These are phyloP conservation scores for Ispidina lecontei DNA, from an alignment of 2,797 vertebrate species.

Conservation along the genomic window DNA sequence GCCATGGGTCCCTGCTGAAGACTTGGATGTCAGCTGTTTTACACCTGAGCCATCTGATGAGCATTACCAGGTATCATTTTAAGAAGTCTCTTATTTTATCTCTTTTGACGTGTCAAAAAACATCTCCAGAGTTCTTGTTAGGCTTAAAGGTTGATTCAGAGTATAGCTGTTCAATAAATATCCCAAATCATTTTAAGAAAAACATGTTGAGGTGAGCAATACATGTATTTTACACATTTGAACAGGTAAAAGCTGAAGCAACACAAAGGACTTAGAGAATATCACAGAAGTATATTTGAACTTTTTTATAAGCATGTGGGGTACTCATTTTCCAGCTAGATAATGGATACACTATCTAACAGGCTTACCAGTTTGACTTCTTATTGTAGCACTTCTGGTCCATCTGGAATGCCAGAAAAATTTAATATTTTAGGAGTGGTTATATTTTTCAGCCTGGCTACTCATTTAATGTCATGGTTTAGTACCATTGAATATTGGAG, in stretches of 20 bases:
- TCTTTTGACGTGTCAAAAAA: background rate
- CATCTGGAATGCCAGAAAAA: background rate
- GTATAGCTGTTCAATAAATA: background rate
- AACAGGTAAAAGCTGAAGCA: background rate
- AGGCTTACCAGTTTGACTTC: background rate
- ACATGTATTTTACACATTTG: background rate
- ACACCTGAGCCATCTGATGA: slow-evolving; percentile 83
- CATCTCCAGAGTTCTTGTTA: background rate
- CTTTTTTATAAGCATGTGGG: background rate
- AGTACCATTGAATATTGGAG: background rate
- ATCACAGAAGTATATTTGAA: background rate
- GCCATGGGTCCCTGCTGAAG: slow-evolving; percentile 84
- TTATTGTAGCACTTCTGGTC: background rate
- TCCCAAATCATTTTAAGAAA: background rate
- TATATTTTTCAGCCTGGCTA: background rate
- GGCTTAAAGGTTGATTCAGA: background rate
- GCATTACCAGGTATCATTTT: slow-evolving; percentile 86
- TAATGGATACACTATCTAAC: background rate
- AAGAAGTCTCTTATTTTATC: background rate
- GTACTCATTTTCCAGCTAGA: background rate
- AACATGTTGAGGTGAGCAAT: background rate
- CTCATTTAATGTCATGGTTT: background rate
- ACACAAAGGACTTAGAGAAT: background rate
- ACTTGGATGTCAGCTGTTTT: slow-evolving; percentile 75
- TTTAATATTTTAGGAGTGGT: background rate